Base-by-base conservation (phyloP, 2,113 vertebrate genomes). In the Archocentrus centrarchus region DNA sequence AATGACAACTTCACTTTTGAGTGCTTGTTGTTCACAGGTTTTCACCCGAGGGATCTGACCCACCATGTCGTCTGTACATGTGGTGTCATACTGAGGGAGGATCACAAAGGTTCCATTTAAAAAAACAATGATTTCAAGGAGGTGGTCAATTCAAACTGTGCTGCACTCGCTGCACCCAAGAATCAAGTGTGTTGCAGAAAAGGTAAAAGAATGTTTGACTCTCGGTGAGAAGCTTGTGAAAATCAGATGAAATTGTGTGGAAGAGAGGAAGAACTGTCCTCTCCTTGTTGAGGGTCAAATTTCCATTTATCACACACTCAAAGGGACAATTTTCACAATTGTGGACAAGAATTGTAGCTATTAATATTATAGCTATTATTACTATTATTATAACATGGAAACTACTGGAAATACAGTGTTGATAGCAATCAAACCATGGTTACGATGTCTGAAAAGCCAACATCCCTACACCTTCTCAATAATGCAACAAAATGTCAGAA, bases 1-100 rank as follows among this genome's bases (percentile, higher is more conserved):
- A 80, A 61, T 47, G 79, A 66, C 15, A 61, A 78, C 62, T 78
- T 90, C 70, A 59, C 68, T 84, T 88, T 80, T 86, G 66, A 37
- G 66, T 22, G 55, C 62, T 53, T n/a, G 41, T 44, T 70, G 79
- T 88, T 89, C 79, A 61, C 20, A 77, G 78, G 39, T 86, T 88
- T 80, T 11, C 75, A 80, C 87, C 60, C 37, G 27, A n/a, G 73
- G 75, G 79, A 76, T 17, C 22, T 41, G 53, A 61, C 81, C 89
- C 39, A 22, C n/a, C 1, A 2, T 61, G 77, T 83, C 64, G 59
- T 58, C 53, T 61, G 70, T 44, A 37, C 76, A 20, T 82, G 75
- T 22, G 57, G 83, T 86, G 79, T 85, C 75, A 80, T 80, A 79
- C 58, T 5, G 24, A 39, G 53, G 59, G 30, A 27, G 66, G 55